Conservation (phyloP, 2,888 invertebrate species). For the Drosophila flavopinicola region DNA sequence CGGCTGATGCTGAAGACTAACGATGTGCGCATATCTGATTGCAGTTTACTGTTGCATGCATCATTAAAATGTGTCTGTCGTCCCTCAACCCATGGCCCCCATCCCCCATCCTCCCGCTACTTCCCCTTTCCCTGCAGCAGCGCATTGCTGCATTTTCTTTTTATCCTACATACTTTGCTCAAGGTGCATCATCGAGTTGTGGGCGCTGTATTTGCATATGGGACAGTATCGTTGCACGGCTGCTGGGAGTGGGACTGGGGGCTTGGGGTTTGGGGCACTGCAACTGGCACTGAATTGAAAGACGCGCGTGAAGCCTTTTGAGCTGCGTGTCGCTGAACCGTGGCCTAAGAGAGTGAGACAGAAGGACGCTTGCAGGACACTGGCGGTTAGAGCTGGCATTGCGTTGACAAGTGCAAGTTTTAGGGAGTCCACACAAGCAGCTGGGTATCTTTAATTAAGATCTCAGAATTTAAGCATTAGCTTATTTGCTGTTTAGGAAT, state of each 20-base stretch:
- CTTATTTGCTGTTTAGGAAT: slow-evolving; percentile 2
- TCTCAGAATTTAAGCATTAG: slow-evolving; percentile 18
- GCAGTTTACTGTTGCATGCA: slow-evolving; percentile 80
- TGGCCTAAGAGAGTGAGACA: slow-evolving; percentile 7
- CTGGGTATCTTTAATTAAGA: slow-evolving; percentile 22
- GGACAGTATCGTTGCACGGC: slow-evolving; percentile 24
- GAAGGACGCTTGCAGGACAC: slow-evolving; percentile 28
- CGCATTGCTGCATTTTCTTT: slow-evolving; percentile 69
- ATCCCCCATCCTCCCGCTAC: slow-evolving; percentile 12
- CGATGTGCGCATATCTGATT: slow-evolving; percentile 79
- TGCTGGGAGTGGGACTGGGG: not conserved
- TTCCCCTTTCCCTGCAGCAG: slow-evolving; percentile 18
- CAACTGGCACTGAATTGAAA: slow-evolving; percentile 54
- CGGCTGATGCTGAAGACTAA: slow-evolving; percentile 77
- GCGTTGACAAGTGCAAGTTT: slow-evolving; percentile 2
- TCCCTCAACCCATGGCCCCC: slow-evolving; percentile 39
- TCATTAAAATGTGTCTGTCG: slow-evolving; percentile 82
- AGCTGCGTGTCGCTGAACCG: slow-evolving; percentile 71
- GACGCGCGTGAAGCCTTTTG: slow-evolving; percentile 62
- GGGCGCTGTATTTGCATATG: slow-evolving; percentile 71
- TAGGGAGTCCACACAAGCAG: not conserved
- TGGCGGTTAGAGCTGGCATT: slow-evolving; percentile 8
- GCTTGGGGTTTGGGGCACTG: not conserved
- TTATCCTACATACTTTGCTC: slow-evolving; percentile 70
- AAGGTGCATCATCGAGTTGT: slow-evolving; percentile 68